Evolutionary conservation across 2,113 vertebrate genomes (phyloP).

Genomic region (Polyodon spathula): DNA sequence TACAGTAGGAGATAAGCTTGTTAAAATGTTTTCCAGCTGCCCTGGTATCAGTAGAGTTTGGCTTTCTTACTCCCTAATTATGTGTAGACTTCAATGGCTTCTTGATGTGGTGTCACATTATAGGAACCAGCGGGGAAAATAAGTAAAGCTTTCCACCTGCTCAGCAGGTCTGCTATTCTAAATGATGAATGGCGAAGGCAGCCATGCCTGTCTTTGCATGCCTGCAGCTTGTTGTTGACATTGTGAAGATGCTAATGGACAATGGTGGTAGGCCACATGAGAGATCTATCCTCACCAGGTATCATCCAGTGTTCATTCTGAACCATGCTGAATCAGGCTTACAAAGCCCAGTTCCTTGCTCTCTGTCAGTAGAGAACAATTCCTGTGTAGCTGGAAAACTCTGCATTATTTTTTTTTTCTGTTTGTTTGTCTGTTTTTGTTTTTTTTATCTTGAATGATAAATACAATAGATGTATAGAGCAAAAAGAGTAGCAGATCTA

Average conservation of each 20-base stretch:
- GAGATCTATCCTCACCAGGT: not conserved
- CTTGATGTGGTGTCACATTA: not conserved
- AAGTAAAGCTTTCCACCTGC: conserved; percentile 1
- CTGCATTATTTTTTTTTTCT: too few relatives aligned
- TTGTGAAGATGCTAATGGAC: not conserved
- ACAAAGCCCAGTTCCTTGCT: too few relatives aligned
- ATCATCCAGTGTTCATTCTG: not conserved
- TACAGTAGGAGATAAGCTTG: conserved; percentile 31
- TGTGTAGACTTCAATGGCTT: not conserved
- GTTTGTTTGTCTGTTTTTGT: too few relatives aligned
- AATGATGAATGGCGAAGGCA: too few relatives aligned
- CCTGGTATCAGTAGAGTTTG: conserved; percentile 9
- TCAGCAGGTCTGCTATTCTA: too few relatives aligned
- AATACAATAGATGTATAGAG: too few relatives aligned
- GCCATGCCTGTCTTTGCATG: conserved; percentile 1
- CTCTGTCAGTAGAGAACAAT: too few relatives aligned
- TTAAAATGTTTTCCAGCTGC: conserved; percentile 39
- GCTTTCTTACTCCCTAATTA: not conserved
- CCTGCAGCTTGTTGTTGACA: not conserved
- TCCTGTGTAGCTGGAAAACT: too few relatives aligned
- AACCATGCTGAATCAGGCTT: too few relatives aligned
- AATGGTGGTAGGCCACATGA: too few relatives aligned
- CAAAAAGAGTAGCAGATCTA: too few relatives aligned
- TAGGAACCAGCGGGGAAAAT: not conserved
- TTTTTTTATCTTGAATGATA: too few relatives aligned